A percentile compares a stretch with the other conserved stretches of the same genome.
phyloP scores from a whole-genome alignment of 2,797 vertebrate species.

The Hypotaenidia philippensis region DNA sequence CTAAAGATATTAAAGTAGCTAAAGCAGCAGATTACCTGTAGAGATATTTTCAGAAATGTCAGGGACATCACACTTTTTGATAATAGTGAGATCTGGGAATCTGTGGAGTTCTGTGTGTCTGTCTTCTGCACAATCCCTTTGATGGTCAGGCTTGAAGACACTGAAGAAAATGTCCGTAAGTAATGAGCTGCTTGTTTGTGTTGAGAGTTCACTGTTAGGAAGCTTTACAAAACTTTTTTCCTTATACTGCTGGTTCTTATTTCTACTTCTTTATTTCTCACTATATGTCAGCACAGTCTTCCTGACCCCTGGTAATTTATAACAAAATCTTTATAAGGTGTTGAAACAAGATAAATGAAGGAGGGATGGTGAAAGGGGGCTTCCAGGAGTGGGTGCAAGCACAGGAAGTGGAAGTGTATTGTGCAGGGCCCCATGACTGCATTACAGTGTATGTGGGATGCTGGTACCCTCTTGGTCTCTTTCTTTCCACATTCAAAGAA shows the following conservation, averaged over 20 bases:
- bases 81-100: background rate
- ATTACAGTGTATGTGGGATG: background rate
- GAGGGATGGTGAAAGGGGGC: background rate
- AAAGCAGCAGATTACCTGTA: background rate
- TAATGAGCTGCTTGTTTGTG: background rate
- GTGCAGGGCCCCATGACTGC: background rate
- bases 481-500: background rate
- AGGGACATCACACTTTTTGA: background rate
- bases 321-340: background rate
- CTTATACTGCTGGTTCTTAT: background rate
- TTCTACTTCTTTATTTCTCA: background rate
- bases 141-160: background rate
- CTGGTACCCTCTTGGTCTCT: background rate
- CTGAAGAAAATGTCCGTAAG: background rate
- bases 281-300: background rate
- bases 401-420: background rate
- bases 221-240: background rate
- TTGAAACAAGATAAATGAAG: background rate
- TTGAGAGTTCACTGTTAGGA: background rate
- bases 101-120: background rate
- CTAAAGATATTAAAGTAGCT: background rate
- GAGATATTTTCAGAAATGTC: background rate
- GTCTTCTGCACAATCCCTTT: background rate
- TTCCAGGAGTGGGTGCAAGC: background rate
- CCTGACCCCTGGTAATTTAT: background rate